Base-by-base conservation (phyloP, 2,888 invertebrate genomes). In the Siphonodentalium dalli region DNA sequence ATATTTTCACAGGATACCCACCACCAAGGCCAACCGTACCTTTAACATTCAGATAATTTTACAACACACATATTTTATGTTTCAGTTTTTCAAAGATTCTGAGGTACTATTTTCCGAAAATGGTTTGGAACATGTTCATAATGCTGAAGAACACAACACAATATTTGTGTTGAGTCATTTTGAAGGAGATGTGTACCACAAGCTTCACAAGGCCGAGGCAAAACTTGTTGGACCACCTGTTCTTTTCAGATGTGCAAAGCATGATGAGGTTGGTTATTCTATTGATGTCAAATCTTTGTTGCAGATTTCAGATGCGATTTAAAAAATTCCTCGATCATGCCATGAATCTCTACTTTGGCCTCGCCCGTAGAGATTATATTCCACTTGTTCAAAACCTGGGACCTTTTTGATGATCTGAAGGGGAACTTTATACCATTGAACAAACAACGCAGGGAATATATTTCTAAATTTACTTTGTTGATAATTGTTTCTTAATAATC, bases 81-180 rank as follows among this genome's bases (percentile, higher is more conserved):
- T 4, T 40, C 31, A 31, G 35, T 7, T 41, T 40, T 56, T 60
- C 7, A 57, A 74, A 71, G 60, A 55, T 24, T 46, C 58, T 20
- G 63, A 65, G 8, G 61, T 66, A 7, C 35, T 64, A 4, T 60
- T 63, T 27, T 77, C 78, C 5, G 75, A 72, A 42, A 75, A 74
- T 23, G 80, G 77, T 3, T 58, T 69, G 39, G 79, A 79, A n/a
- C 72, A 86, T 80, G 63, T 75, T 20, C 63, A 67, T 13, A 67
- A 71, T 38, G 69, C 72, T 0, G 59, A 68, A 9, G 73, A 74
- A 40, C 68, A 55, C 49, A 86, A 87, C 69, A 89, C 88, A 42
- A 85, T 88, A 71, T 91, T 90, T 83, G 87, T 92, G 73, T 83
- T 91, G 62, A 86, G 88, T 44, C 87, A 87, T 63, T 92, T 92